These are phyloP conservation scores for Agriotes lineatus DNA, from an alignment of 2,888 invertebrate species.

Conservation along the genomic window DNA sequence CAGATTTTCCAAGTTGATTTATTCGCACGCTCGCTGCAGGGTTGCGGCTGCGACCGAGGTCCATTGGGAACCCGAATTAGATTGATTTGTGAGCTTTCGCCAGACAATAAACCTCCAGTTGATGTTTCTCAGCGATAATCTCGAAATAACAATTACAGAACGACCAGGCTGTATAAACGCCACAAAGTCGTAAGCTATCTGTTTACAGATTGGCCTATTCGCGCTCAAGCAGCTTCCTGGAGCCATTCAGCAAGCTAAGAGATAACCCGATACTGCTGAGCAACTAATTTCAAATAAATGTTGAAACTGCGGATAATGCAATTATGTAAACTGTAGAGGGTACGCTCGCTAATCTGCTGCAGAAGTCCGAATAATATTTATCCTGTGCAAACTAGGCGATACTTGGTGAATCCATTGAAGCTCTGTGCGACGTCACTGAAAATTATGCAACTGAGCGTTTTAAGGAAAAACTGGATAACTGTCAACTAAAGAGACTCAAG, in stretches of 20 bases:
- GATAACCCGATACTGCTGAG: neutral
- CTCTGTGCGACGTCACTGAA: too few relatives aligned
- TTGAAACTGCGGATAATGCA: too few relatives aligned
- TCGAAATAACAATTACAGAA: neutral
- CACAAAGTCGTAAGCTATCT: neutral
- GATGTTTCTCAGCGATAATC: neutral
- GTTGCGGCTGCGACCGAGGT: slow-evolving; percentile 3
- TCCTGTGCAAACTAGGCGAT: too few relatives aligned
- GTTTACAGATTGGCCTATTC: neutral
- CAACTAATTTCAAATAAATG: neutral
- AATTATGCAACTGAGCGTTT: too few relatives aligned
- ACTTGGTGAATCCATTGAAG: too few relatives aligned
- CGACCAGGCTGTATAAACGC: neutral
- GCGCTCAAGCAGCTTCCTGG: neutral
- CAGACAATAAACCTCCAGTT: neutral
- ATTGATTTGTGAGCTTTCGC: slow-evolving; percentile 10
- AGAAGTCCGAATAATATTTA: too few relatives aligned
- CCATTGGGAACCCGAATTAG: slow-evolving; percentile 7
- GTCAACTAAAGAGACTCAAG: too few relatives aligned
- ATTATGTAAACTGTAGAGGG: too few relatives aligned
- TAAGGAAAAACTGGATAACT: too few relatives aligned
- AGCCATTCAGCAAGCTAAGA: neutral
- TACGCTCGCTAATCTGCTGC: too few relatives aligned
- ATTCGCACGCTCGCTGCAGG: neutral
- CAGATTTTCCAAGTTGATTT: slow-evolving; percentile 6